A percentile compares a stretch with the other conserved stretches of the same genome.
phyloP scores from a whole-genome alignment of 2,888 invertebrate genomes.

The Microplitis deprimator region DNA sequence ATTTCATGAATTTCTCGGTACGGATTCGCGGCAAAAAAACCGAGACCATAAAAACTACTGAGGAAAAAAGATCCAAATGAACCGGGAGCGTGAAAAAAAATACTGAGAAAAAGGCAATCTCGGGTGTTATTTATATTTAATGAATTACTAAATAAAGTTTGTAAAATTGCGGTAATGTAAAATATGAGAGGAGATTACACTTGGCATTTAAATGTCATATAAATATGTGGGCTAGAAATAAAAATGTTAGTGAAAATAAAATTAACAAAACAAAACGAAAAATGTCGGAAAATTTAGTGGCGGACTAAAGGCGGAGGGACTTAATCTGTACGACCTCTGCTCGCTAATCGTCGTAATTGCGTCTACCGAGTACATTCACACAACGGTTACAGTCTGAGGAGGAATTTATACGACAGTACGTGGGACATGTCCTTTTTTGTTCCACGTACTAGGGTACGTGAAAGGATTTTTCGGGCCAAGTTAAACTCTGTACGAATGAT shows the following conservation, averaged over 20 bases:
- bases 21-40: conserved; percentile 29
- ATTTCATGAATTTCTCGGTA: conserved; percentile 36
- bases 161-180: background rate
- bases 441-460: no score
- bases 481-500: no score
- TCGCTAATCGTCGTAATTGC: conserved; percentile 52
- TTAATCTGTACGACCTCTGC: conserved; percentile 40
- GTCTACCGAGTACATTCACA: conserved; percentile 50
- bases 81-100: background rate
- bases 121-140: conserved; percentile 1
- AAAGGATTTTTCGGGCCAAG: no score
- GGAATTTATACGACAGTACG: background rate
- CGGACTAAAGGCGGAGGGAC: conserved; percentile 29
- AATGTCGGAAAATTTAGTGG: conserved; percentile 1
- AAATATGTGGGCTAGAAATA: background rate
- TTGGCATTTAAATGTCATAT: conserved; percentile 4
- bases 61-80: background rate
- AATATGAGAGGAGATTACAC: conserved; percentile 6
- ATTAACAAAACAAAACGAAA: background rate
- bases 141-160: conserved; percentile 7
- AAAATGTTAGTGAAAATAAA: conserved; percentile 11
- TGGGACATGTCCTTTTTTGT: background rate
- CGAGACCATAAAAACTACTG: background rate
- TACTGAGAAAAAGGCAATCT: background rate
- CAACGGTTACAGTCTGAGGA: conserved; percentile 10